Base-by-base conservation (phyloP, 2,888 invertebrate genomes). In the Thera britannica region DNA sequence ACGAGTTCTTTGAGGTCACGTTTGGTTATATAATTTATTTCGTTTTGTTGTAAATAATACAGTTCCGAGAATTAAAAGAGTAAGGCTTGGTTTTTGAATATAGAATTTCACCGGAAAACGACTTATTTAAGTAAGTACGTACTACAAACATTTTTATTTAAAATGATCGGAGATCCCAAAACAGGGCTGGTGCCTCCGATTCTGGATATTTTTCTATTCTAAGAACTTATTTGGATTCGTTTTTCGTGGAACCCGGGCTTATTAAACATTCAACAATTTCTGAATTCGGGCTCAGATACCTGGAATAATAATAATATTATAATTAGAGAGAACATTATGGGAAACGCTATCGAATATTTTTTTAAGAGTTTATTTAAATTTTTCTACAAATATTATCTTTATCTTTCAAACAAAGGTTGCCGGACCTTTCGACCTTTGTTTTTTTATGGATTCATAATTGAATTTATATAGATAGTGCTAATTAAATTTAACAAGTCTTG, bases 391-490 rank as follows among this genome's bases (percentile, higher is more conserved):
- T 56, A 49, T 62, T 55, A 7, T 35, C 38, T 36, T 36, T 55
- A n/a, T 48, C 36, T 58, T 58, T 44, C 7, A 2, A 5, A 44
- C 5, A 5, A 38, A 38, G 23, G 23, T 23, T 23, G 23, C 23
- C 23, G 23, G 23, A 23, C 23, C 23, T 23, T 23, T 23, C 1
- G 23, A 38, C 38, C 49, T 49, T 62, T 46, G 58, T 41, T 64
- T 58, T 54, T 6, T 34, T 58, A 64, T 46, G 64, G 46, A n/a
- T 58, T 41, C 57, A 46, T 64, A 52, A 58, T 58, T 51, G 6
- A 46, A 58, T 58, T 57, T 58, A 54, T 64, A n/a, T 23, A 23
- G 41, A 5, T 46, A 51, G 46, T 52, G 11, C 35, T 44, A 35
- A 46, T 58, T 58, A 46, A 44, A 52, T 58, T n/a, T 41, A 9